Percentiles rank a stretch among this genome's conserved stretches.
These are phyloP conservation scores for Bujurquina vittata DNA, from an alignment of 2,113 vertebrate species.

Conservation along the genomic window DNA sequence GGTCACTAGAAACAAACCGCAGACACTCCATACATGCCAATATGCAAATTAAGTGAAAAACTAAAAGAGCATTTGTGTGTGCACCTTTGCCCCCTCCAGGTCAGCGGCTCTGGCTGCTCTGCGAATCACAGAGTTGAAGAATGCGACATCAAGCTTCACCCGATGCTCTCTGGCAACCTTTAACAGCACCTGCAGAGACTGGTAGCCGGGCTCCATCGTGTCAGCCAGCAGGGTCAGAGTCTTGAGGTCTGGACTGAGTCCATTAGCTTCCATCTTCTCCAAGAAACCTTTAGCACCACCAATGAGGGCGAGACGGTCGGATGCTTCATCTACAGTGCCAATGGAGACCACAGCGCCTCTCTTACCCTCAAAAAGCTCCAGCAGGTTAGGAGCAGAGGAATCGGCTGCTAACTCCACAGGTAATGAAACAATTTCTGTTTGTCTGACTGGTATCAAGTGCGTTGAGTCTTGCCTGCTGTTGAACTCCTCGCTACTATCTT, in stretches of 20 bases:
- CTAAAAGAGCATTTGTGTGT: background rate
- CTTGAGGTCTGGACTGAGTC: constrained; percentile 82
- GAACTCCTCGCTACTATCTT: background rate
- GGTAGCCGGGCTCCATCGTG: constrained; percentile 76
- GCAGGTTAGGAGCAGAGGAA: constrained; percentile 80
- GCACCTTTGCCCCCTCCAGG: constrained; percentile 88
- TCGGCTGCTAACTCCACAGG: background rate
- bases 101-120: constrained; percentile 84
- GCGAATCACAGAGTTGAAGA: constrained; percentile 90
- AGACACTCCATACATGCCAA: background rate
- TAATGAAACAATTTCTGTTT: background rate
- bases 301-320: constrained; percentile 86
- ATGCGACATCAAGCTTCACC: constrained; percentile 84
- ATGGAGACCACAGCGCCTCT: constrained; percentile 78
- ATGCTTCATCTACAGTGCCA: constrained; percentile 69
- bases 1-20: background rate
- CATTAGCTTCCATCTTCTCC: constrained; percentile 83
- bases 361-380: constrained; percentile 74
- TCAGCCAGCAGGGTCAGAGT: constrained; percentile 90
- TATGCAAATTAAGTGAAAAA: no score
- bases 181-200: constrained; percentile 81
- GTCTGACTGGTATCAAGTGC: constrained; percentile 31
- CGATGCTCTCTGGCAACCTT: constrained; percentile 73
- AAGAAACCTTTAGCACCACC: constrained; percentile 88
- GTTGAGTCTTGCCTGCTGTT: background rate